Conservation (phyloP, 1,140 invertebrate species). For the Meloidogyne exigua region DNA sequence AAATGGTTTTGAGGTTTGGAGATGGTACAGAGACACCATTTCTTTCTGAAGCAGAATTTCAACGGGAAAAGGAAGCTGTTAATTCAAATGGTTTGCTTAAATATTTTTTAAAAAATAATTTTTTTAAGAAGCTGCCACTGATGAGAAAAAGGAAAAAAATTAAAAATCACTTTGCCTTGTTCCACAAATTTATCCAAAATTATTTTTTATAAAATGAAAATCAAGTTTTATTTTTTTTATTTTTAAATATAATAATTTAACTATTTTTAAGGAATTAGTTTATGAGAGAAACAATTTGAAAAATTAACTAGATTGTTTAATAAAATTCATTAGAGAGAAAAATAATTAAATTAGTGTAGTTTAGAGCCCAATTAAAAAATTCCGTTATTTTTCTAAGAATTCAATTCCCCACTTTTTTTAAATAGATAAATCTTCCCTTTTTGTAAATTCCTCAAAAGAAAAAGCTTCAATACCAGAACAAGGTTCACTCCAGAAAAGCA, state of each 20-base stretch:
- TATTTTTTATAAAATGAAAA: background rate
- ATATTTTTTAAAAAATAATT: background rate
- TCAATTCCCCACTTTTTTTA: too few species aligned
- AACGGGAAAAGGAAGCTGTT: constrained; percentile 31
- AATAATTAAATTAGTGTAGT: too few species aligned
- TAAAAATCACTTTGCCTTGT: too few species aligned
- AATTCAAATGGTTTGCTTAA: background rate
- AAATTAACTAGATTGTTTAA: background rate
- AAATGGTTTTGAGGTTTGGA: constrained; percentile 85
- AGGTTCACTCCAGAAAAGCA: constrained; percentile 55
- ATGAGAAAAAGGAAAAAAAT: background rate
- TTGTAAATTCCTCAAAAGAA: constrained; percentile 15
- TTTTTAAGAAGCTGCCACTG: background rate
- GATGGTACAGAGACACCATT: constrained; percentile 88
- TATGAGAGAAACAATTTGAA: background rate
- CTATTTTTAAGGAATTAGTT: background rate
- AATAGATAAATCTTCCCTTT: background rate
- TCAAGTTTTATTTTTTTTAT: too few species aligned
- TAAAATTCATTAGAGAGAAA: background rate
- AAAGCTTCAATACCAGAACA: constrained; percentile 46
- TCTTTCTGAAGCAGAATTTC: constrained; percentile 77
- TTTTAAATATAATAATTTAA: too few species aligned
- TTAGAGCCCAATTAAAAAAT: too few species aligned
- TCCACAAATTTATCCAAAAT: too few species aligned
- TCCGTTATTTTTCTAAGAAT: too few species aligned